Evolutionary conservation across 1,140 invertebrate genomes (phyloP), one percentile per base, ranked within the genome.

Genomic region (Doryteuthis pealeii): DNA sequence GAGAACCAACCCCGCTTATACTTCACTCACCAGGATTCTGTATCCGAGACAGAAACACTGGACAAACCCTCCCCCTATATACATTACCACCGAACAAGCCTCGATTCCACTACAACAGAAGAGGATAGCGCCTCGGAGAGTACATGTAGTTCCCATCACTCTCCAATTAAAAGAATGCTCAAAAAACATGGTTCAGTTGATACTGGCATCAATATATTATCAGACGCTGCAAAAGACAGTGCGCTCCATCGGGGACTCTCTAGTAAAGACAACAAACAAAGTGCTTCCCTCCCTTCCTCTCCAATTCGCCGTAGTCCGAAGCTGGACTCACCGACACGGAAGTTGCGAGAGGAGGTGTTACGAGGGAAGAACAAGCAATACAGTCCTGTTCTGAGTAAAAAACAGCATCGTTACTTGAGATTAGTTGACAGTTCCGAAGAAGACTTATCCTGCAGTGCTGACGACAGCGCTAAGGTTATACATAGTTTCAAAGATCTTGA

Each of bases 341-440:
- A 77, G 71, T 32, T 82, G 12, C 76, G 81, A 14, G 83, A 86
- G 58, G 83, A 84, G 70, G 71, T 77, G 62, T 70, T 81, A 28
- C 79, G 80, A 65, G 75, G 78, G 22, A 83, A 80, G 32, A 84
- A 80, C 65, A 81, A 81, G 72, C 84, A 84, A 74, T 77, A 83
- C 54, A 86, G 84, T 76, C 84, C 84, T 5, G 73, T 86, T 67
- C 79, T 86, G 28, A 78, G 78, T 71, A 49, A 80, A 10, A 82
- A 83, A 72, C 79, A 80, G 26, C 82, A 80, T 67, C 80, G 80
- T 74, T 76, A 69, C 14, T 30, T 69, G n/a, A 40, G 71, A 15
- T 91, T 91, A 35, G 91, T 93, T 28, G 95, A 96, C 82, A 95
- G 93, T 87, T 96, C 94, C 0, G 94, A 96, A 82, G 94, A 96